Evolutionary conservation across 2,113 vertebrate species (phyloP).

Genomic region (Xenopus borealis): DNA sequence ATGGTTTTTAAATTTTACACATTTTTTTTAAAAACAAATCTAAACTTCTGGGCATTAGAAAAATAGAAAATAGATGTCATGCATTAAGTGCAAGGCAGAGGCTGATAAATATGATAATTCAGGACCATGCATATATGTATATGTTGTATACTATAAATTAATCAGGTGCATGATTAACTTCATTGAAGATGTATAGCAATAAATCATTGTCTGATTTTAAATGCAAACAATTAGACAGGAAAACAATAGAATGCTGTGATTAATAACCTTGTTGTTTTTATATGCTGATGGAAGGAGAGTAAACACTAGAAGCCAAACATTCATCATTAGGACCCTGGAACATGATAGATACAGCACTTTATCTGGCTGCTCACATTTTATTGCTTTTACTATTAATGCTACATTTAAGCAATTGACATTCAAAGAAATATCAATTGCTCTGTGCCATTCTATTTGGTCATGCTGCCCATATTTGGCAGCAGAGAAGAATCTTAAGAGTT

Average conservation of each 20-base stretch:
- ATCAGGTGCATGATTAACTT: too few species aligned
- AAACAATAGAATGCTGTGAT: constrained; percentile 4
- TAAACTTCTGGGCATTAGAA: too few species aligned
- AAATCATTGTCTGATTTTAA: constrained; percentile 14
- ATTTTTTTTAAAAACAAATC: too few species aligned
- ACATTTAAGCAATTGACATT: constrained; percentile 2
- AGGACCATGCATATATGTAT: too few species aligned
- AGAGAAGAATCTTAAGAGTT: too few species aligned
- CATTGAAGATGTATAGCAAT: neutral
- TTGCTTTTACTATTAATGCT: neutral
- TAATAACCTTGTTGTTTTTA: constrained; percentile 12
- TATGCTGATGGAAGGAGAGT: constrained; percentile 1
- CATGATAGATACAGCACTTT: neutral
- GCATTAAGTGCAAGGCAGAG: too few species aligned
- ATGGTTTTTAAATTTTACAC: too few species aligned
- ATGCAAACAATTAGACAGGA: constrained; percentile 8
- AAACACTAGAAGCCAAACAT: constrained; percentile 7
- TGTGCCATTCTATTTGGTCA: neutral
- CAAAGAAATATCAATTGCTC: neutral
- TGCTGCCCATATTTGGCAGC: neutral
- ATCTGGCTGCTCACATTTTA: constrained; percentile 22
- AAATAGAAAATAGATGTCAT: too few species aligned
- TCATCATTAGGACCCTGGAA: neutral
- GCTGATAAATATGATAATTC: too few species aligned
- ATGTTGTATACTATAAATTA: too few species aligned